Conservation (phyloP, 2,113 vertebrate genomes). For the Suricata suricatta region DNA sequence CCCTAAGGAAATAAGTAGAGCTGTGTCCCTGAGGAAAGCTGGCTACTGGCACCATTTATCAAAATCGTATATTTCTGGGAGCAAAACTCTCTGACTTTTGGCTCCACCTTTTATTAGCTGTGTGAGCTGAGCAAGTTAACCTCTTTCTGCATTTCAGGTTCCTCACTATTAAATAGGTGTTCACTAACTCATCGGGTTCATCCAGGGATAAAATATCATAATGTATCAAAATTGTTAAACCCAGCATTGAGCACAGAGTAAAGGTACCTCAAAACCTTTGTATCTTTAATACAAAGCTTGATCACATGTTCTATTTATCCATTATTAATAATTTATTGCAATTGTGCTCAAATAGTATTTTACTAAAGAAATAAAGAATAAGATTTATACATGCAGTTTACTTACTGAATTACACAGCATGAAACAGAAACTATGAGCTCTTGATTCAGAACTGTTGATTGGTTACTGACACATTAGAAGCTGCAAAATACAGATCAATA, state of each 20-base stretch:
- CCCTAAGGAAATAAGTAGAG: neutral
- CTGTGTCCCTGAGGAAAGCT: neutral
- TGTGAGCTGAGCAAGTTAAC: neutral
- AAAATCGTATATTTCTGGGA: neutral
- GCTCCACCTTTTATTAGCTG: neutral
- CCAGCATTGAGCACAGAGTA: neutral
- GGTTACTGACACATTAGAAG: neutral
- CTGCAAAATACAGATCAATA: neutral
- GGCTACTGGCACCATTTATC: neutral
- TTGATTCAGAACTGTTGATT: neutral
- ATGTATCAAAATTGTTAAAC: neutral
- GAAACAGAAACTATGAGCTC: neutral
- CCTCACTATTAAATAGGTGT: neutral
- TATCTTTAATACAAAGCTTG: neutral
- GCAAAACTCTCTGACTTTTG: neutral
- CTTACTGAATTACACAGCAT: neutral
- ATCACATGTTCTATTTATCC: neutral
- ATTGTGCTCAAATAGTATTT: neutral
- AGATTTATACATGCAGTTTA: neutral
- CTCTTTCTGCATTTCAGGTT: neutral
- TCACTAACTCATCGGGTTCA: neutral
- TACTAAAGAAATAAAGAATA: slow-evolving; percentile 9
- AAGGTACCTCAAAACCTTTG: neutral
- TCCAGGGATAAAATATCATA: neutral
- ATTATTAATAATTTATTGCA: neutral